Base-by-base conservation (phyloP, 64 coral and sea anemone species). In the Montipora foliosa region DNA sequence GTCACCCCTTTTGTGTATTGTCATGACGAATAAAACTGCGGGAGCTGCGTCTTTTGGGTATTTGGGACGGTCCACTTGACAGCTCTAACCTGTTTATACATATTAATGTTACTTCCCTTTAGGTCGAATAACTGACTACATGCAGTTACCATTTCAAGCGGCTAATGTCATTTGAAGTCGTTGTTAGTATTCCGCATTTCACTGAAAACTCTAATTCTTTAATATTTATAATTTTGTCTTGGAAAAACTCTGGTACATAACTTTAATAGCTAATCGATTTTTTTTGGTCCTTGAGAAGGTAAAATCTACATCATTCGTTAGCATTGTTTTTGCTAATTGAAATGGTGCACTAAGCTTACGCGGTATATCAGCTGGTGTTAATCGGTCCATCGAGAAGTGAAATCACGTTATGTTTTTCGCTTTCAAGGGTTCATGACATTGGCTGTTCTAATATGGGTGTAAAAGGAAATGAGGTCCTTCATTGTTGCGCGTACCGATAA, bases 101-200 rank as follows among this genome's bases (percentile, higher is more conserved):
- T 86, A 86, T 86, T 86, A 19, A 86, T 86, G 44, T 84, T 84
- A 45, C 45, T 86, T 86, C 66, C 62, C 82, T 72, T 72, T 47
- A 86, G 82, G 82, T 71, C 6, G 67, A 70, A 48, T n/a, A 44
- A 64, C 11, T n/a, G 17, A 64, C 11, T 51, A 51, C 67, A 86
- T 69, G 59, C 61, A 24, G 21, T 69, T 46, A 84, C 5, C 82
- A 86, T 20, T n/a, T 29, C 45, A 72, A 50, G 67, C n/a, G 13
- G 49, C 9, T 70, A 22, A 59, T 86, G 66, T 48, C 82, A 86
- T 86, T 86, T 67, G 19, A 20, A 71, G 68, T 20, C 20, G 17
- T 71, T 86, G 82, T 86, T 86, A 86, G 82, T 86, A 86, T 69
- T 61, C 2, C 53, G 53, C 0, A 64, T 19, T 86, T 21, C 52